A percentile compares a stretch with the other conserved stretches of the same genome.
These are phyloP conservation scores for Drosophila pruinosa DNA, from an alignment of 1,140 invertebrate species.

Conservation along the genomic window DNA sequence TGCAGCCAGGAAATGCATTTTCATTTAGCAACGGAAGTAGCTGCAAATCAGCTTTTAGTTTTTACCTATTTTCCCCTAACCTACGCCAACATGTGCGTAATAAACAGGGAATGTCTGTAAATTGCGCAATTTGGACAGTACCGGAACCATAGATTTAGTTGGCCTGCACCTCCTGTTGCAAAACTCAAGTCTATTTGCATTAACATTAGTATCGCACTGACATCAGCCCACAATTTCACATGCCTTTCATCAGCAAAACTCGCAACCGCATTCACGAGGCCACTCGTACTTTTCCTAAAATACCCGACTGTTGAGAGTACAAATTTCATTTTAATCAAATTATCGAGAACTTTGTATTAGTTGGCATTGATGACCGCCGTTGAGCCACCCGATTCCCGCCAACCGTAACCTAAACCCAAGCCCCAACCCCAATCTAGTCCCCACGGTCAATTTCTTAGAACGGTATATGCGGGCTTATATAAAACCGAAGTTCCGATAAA, in stretches of 20 bases:
- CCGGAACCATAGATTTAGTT: too few species aligned
- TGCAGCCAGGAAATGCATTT: conserved; percentile 80
- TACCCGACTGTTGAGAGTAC: too few species aligned
- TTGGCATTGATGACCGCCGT: neutral
- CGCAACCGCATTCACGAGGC: too few species aligned
- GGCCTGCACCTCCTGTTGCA: too few species aligned
- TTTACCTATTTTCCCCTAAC: conserved; percentile 56
- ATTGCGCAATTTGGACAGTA: neutral
- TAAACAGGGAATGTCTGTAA: neutral
- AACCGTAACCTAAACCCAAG: too few species aligned
- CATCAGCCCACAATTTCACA: too few species aligned
- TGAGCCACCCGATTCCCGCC: neutral
- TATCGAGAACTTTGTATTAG: conserved; percentile 40
- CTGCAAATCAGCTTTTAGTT: conserved; percentile 82
- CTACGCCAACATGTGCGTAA: neutral
- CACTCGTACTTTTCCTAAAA: too few species aligned
- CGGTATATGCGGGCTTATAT: neutral
- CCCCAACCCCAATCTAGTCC: neutral
- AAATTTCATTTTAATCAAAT: conserved; percentile 65
- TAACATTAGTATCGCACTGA: too few species aligned
- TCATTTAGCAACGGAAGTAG: conserved; percentile 81
- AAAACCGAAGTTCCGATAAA: neutral
- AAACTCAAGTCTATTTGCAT: too few species aligned
- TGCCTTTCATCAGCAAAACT: too few species aligned
- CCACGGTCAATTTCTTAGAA: neutral